Conservation (phyloP, 1,140 invertebrate species). For the Micrasema minimum region DNA sequence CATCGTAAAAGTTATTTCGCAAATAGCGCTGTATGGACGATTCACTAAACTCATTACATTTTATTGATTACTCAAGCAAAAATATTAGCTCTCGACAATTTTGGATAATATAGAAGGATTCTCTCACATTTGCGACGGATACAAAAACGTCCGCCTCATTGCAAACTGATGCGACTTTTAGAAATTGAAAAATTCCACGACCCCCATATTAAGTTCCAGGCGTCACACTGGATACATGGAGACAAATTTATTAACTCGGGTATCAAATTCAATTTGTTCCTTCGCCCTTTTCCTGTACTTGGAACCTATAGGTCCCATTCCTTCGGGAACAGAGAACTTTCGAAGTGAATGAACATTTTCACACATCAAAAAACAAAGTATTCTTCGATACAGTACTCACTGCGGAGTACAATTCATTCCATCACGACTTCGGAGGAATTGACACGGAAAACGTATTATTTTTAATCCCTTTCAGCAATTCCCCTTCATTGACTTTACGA, state of each 20-base stretch:
- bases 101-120: too few relatives aligned
- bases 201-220: background rate
- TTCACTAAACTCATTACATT: too few relatives aligned
- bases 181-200: constrained; percentile 1
- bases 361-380: constrained; percentile 29
- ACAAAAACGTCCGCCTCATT: too few relatives aligned
- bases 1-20: too few relatives aligned
- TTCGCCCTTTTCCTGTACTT: constrained; percentile 11
- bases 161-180: too few relatives aligned
- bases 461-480: constrained; percentile 21
- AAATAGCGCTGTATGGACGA: too few relatives aligned
- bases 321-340: constrained; percentile 15
- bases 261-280: constrained; percentile 9
- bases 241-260: constrained; percentile 21
- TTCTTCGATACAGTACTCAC: constrained; percentile 6
- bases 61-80: too few relatives aligned
- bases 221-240: background rate
- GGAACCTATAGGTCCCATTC: background rate
- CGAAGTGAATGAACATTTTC: constrained; percentile 29
- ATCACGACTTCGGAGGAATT: constrained; percentile 18
- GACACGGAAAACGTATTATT: constrained; percentile 24
- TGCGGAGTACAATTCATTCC: constrained; percentile 1
- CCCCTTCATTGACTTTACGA: constrained; percentile 20
- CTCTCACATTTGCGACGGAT: too few relatives aligned
- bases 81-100: too few relatives aligned